phyloP scores from a whole-genome alignment of 2,888 invertebrate genomes.

The Xestia c-nigrum region DNA sequence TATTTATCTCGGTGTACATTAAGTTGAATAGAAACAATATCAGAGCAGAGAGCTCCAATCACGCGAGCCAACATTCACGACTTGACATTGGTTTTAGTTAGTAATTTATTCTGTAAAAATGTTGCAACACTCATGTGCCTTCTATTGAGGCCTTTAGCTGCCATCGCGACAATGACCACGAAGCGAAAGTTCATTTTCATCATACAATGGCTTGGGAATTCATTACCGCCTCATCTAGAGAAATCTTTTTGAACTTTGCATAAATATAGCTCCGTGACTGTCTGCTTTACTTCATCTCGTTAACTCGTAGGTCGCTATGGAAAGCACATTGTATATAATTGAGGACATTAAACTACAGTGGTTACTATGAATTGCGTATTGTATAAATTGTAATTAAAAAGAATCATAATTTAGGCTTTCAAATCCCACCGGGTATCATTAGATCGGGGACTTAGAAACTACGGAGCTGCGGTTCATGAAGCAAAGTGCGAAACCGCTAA shows the following conservation, averaged over 20 bases:
- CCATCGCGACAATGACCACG: conserved; percentile 72
- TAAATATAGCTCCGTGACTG: conserved; percentile 60
- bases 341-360: conserved; percentile 29
- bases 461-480: conserved; percentile 58
- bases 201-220: conserved; percentile 79
- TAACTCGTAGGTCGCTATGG: conserved; percentile 38
- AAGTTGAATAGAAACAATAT: conserved; percentile 58
- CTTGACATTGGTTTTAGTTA: conserved; percentile 72
- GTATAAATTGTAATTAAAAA: conserved; percentile 54
- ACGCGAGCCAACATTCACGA: conserved; percentile 69
- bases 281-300: conserved; percentile 29
- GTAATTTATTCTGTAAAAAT: conserved; percentile 73
- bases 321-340: conserved; percentile 52
- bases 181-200: conserved; percentile 80
- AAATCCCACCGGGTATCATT: conserved; percentile 58
- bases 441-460: conserved; percentile 55
- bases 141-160: conserved; percentile 45
- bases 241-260: conserved; percentile 72
- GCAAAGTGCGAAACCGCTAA: conserved; percentile 57
- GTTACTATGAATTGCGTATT: conserved; percentile 42
- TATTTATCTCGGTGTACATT: conserved; percentile 37
- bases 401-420: conserved; percentile 46
- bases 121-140: conserved; percentile 67
- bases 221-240: conserved; percentile 76
- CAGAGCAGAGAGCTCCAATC: conserved; percentile 64